Conservation (phyloP, 1,140 invertebrate genomes). For the Lasaia peninsularis region DNA sequence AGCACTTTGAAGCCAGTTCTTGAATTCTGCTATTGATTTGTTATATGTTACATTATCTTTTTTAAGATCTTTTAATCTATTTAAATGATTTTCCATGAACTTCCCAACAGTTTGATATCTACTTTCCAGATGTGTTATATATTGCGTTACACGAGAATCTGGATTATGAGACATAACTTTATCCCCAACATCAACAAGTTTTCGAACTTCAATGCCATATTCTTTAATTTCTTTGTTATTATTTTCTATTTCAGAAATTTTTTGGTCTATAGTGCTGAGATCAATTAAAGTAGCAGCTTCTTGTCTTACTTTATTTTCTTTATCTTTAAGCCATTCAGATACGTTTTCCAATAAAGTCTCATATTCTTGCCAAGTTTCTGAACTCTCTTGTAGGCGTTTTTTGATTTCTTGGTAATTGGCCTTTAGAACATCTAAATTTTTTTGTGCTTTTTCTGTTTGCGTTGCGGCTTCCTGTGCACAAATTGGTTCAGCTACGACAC, state of each 20-base stretch:
- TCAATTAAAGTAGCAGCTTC: constrained; percentile 85
- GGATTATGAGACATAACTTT: constrained; percentile 86
- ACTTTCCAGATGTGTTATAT: constrained; percentile 86
- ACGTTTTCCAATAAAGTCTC: constrained; percentile 87
- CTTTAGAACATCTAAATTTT: constrained; percentile 84
- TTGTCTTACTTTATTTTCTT: constrained; percentile 86
- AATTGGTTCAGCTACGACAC: constrained; percentile 83
- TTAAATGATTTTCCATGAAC: constrained; percentile 83
- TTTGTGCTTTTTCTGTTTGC: constrained; percentile 81
- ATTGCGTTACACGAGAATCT: constrained; percentile 88
- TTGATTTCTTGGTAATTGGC: constrained; percentile 84
- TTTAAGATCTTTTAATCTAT: constrained; percentile 83
- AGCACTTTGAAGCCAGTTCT: constrained; percentile 88
- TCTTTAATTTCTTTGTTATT: constrained; percentile 81
- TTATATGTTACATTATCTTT: constrained; percentile 83
- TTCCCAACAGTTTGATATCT: constrained; percentile 87
- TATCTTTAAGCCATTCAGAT: constrained; percentile 90
- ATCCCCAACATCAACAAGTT: constrained; percentile 83
- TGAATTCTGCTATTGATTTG: constrained; percentile 82
- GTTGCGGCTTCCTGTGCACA: constrained; percentile 80
- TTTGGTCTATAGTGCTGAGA: constrained; percentile 83
- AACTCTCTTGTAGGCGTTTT: constrained; percentile 83
- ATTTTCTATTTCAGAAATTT: constrained; percentile 83
- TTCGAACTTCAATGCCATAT: constrained; percentile 82
- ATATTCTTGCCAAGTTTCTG: constrained; percentile 88